A percentile compares a stretch with the other conserved stretches of the same genome.
phyloP scores from a whole-genome alignment of 2,888 invertebrate genomes.

The Drosophila atripex region DNA sequence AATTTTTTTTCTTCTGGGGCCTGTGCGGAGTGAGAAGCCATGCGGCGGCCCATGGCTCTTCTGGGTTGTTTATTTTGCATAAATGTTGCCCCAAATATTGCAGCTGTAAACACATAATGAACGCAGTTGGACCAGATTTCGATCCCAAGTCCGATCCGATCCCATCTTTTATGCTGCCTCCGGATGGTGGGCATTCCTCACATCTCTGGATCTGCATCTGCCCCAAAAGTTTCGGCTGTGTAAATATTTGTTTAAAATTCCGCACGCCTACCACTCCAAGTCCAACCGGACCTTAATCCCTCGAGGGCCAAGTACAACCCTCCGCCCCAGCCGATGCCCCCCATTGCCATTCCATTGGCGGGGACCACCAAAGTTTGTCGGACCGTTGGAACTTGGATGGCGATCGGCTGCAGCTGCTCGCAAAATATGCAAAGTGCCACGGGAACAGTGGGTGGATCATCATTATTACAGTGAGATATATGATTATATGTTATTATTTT shows the following conservation, averaged over 20 bases:
- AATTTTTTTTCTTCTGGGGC: background rate
- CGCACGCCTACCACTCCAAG: conserved; percentile 58
- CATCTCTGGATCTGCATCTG: conserved; percentile 28
- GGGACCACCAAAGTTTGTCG: conserved; percentile 65
- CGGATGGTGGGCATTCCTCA: conserved; percentile 29
- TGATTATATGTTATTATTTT: background rate
- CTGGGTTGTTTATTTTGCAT: conserved; percentile 76
- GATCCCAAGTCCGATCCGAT: conserved; percentile 33
- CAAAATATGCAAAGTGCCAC: conserved; percentile 72
- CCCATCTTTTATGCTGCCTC: conserved; percentile 41
- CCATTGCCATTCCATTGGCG: conserved; percentile 11
- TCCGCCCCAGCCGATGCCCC: conserved; percentile 12
- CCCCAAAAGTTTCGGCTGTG: conserved; percentile 61
- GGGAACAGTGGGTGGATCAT: conserved; percentile 21
- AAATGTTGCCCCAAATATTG: conserved; percentile 81
- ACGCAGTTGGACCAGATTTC: conserved; percentile 34
- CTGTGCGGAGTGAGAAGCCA: background rate
- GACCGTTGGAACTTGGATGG: conserved; percentile 30
- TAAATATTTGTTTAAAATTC: conserved; percentile 78
- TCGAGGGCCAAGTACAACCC: conserved; percentile 21
- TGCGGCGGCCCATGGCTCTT: conserved; percentile 16
- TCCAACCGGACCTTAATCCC: conserved; percentile 47
- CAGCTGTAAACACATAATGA: conserved; percentile 77
- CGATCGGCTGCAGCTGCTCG: conserved; percentile 64
- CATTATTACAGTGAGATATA: background rate